Percentiles rank a stretch among this genome's conserved stretches.
These are phyloP conservation scores for Poeciliopsis prolifica DNA, from an alignment of 2,113 vertebrate species.

Conservation along the genomic window DNA sequence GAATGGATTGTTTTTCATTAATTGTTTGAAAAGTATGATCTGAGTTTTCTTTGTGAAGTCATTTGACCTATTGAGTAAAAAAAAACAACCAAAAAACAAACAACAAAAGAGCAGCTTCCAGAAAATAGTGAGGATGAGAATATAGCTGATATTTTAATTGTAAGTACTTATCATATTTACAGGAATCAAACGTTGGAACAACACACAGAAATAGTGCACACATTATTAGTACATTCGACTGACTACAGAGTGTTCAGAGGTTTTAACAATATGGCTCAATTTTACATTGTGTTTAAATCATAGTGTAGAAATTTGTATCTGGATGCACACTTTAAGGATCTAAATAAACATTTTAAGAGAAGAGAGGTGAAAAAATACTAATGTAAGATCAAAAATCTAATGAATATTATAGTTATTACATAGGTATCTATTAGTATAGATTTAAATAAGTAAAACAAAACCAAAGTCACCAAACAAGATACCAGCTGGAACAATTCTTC, in stretches of 20 bases:
- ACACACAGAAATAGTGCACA: neutral
- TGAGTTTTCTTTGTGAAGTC: neutral
- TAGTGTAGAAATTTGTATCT: too few species aligned
- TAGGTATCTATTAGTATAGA: neutral
- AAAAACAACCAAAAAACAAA: neutral
- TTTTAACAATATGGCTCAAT: neutral
- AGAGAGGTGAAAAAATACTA: too few species aligned
- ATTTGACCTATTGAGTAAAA: neutral
- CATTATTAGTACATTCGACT: neutral
- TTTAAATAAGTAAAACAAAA: neutral
- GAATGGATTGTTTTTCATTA: neutral
- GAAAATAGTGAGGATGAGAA: neutral
- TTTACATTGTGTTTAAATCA: too few species aligned
- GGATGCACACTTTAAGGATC: neutral
- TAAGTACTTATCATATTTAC: neutral
- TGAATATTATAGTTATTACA: too few species aligned
- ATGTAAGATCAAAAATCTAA: too few species aligned
- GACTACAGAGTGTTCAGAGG: neutral
- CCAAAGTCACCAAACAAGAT: neutral
- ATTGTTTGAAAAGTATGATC: neutral
- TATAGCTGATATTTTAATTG: neutral
- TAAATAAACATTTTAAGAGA: neutral
- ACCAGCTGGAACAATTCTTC: too few species aligned
- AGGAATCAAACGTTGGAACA: neutral
- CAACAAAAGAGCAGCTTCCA: neutral